Evolutionary conservation across 2,113 vertebrate genomes (phyloP).

Genomic region (Thunnus thynnus): DNA sequence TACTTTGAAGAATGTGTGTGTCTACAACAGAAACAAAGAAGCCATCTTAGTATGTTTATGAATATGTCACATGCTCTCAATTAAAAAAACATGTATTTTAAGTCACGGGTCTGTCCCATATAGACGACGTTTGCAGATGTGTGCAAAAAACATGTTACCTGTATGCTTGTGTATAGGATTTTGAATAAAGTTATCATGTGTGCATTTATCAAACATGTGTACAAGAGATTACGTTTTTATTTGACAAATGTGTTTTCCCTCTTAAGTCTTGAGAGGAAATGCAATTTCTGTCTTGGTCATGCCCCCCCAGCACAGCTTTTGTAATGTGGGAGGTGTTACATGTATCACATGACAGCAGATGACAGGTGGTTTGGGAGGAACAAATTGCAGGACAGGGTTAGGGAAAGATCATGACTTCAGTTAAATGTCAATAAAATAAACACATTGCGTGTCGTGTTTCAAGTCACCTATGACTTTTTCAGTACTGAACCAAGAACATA

Average conservation of each 20-base stretch:
- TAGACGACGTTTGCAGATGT: slow-evolving; percentile 29
- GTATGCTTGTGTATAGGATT: neutral
- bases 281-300: neutral
- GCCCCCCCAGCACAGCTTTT: neutral
- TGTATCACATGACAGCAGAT: too few relatives aligned
- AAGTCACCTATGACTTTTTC: too few relatives aligned
- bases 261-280: neutral
- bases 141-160: slow-evolving; percentile 5
- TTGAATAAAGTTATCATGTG: neutral
- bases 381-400: neutral
- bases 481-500: too few relatives aligned
- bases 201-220: neutral
- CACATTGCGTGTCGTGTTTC: too few relatives aligned
- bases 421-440: too few relatives aligned
- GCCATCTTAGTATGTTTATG: slow-evolving; percentile 33
- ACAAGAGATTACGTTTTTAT: neutral
- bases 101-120: slow-evolving; percentile 42
- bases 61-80: slow-evolving; percentile 32
- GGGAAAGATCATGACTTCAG: too few relatives aligned
- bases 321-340: too few relatives aligned
- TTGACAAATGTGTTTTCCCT: neutral
- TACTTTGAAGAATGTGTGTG: neutral
- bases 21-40: neutral
- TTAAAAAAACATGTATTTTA: slow-evolving; percentile 33
- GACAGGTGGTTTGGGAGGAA: neutral